Evolutionary conservation across 1,140 invertebrate species (phyloP).

Genomic region (Drosophila albomicans): DNA sequence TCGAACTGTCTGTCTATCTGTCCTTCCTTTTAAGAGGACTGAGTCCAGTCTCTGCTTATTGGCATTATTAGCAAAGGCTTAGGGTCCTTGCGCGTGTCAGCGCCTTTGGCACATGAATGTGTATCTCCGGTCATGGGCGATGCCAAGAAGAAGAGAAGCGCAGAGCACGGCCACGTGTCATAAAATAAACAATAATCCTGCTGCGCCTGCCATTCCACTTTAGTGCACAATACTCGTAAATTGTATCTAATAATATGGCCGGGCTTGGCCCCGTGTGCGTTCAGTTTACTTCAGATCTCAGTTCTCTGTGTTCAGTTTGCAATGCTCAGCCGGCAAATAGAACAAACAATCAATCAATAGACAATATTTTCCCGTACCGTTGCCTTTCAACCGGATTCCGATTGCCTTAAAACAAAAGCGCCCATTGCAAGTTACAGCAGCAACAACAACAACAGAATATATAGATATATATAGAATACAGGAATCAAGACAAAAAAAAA

Average conservation of each 20-base stretch:
- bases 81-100: constrained; percentile 72
- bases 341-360: constrained; percentile 83
- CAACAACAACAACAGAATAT: constrained; percentile 30
- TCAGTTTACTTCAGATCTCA: constrained; percentile 18
- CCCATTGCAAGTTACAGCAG: constrained; percentile 26
- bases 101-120: constrained; percentile 49
- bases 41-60: constrained; percentile 59
- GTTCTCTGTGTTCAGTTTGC: constrained; percentile 27
- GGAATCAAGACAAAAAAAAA: constrained; percentile 53
- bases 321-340: constrained; percentile 56
- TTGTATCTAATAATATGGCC: constrained; percentile 80
- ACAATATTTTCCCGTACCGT: constrained; percentile 74
- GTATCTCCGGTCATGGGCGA: constrained; percentile 14
- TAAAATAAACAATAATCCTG: constrained; percentile 82
- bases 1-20: not conserved
- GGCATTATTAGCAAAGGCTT: constrained; percentile 80
- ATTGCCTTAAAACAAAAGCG: constrained; percentile 80
- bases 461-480: constrained; percentile 31
- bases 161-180: constrained; percentile 68
- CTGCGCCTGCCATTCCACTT: constrained; percentile 79
- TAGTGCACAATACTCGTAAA: constrained; percentile 75
- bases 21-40: constrained; percentile 12
- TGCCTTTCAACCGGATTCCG: constrained; percentile 59
- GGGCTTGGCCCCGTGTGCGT: constrained; percentile 74
- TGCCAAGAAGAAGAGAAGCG: not conserved